Base-by-base conservation (phyloP, 2,113 vertebrate species). In the Erythrolamprus reginae region DNA sequence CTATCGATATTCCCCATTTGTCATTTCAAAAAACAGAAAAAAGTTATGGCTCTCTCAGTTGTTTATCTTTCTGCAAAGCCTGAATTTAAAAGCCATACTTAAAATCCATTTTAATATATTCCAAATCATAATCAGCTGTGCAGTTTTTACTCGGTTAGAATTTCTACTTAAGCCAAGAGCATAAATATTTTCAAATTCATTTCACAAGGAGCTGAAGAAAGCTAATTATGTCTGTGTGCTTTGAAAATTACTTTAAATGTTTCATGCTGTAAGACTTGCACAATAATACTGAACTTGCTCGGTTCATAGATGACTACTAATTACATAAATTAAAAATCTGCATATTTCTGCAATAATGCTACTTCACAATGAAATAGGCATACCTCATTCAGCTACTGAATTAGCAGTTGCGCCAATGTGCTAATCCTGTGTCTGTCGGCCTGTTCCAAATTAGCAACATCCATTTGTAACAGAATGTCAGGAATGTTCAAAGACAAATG, bases 251-350 rank as follows among this genome's bases (percentile, higher is more conserved):
- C 90, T 92, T 84, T 84, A 84, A 89, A 65, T 89, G 48, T 51
- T 90, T 42, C 70, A 42, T 77, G 38, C 33, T 23, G 70, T 77
- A 77, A 77, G 70, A 21, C 17, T 88, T 88, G 83, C 82, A 89
- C n/a, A 50, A 94, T 94, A 47, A 91, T 77, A 91, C 70, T 92
- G 93, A 94, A 93, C 55, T 93, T 93, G 93, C 94, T 95, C 94
- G 95, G 92, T 93, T 90, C 91, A 92, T 90, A 83, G 93, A 94
- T 91, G 93, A 88, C 92, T 92, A 3, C 0, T 1, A 92, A 83
- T 95, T 95, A 94, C 86, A 95, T 87, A 93, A 89, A 92, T 42
- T 88, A 3, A 83, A 92, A 93, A 47, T 84, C 42, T 51, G 8
- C 90, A 91, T 65, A 51, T 92, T 65, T 65, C 87, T 93, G 85